Evolutionary conservation across 1,140 invertebrate genomes (phyloP).

Genomic region (Dinoponera quadriceps): DNA sequence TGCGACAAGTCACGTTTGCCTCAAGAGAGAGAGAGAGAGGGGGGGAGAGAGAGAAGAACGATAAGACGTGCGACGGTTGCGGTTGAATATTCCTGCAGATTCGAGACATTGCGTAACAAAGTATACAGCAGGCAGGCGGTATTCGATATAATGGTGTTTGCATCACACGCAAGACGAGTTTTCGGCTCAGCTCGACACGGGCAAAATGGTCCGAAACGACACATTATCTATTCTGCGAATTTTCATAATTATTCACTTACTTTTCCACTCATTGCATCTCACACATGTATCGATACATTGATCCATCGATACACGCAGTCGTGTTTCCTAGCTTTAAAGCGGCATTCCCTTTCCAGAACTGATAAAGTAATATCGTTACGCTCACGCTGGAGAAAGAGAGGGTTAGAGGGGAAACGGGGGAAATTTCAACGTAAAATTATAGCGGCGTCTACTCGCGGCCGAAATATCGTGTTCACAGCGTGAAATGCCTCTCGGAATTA

Average conservation of each 20-base stretch:
- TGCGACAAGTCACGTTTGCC: constrained; percentile 45
- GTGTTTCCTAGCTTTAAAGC: background rate
- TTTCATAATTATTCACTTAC: background rate
- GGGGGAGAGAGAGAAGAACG: constrained; percentile 4
- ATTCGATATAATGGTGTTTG: constrained; percentile 39
- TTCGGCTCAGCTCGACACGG: background rate
- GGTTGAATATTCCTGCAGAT: constrained; percentile 32
- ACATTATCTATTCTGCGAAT: background rate
- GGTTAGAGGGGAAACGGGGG: no score
- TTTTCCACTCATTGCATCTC: background rate
- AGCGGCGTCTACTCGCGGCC: no score
- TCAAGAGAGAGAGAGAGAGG: background rate
- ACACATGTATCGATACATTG: background rate
- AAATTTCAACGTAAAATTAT: no score
- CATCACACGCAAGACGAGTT: constrained; percentile 14
- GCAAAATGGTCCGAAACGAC: constrained; percentile 2
- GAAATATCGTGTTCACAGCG: background rate
- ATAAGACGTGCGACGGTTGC: constrained; percentile 37
- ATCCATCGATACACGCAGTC: background rate
- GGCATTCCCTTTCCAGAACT: background rate
- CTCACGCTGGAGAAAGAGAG: background rate
- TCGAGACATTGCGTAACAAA: constrained; percentile 56
- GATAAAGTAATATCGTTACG: background rate
- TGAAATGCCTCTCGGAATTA: background rate
- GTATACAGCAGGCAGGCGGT: constrained; percentile 26